Evolutionary conservation across 2,797 vertebrate genomes (phyloP).

Genomic region (Mormyrops boulengeri): DNA sequence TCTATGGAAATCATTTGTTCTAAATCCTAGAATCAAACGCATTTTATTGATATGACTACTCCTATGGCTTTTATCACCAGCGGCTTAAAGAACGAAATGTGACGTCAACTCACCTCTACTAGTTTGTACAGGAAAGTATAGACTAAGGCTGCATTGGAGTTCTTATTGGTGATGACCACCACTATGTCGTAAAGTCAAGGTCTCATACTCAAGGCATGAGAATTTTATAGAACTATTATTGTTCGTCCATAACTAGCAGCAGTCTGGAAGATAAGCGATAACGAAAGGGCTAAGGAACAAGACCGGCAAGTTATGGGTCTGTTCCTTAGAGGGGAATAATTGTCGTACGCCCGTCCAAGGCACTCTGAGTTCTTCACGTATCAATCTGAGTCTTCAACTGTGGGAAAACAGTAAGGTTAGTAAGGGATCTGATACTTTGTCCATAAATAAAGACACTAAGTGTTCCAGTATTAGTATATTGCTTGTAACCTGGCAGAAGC

Average conservation of each 20-base stretch:
- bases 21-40: neutral
- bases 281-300: neutral
- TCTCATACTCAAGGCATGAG: constrained; percentile 1
- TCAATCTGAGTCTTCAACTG: neutral
- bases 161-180: constrained; percentile 85
- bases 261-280: neutral
- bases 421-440: neutral
- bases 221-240: neutral
- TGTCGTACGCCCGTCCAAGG: neutral
- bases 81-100: neutral
- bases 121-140: constrained; percentile 89
- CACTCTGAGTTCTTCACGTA: neutral
- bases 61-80: neutral
- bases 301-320: neutral
- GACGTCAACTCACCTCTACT: constrained; percentile 70
- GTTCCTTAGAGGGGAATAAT: neutral
- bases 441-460: neutral
- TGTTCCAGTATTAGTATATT: neutral
- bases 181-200: constrained; percentile 69
- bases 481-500: neutral
- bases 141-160: constrained; percentile 81
- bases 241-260: neutral
- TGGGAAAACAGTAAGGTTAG: neutral
- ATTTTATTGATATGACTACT: neutral
- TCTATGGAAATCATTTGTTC: neutral